phyloP scores from a whole-genome alignment of 2,888 invertebrate species.

The Lasioglossum calceatum region DNA sequence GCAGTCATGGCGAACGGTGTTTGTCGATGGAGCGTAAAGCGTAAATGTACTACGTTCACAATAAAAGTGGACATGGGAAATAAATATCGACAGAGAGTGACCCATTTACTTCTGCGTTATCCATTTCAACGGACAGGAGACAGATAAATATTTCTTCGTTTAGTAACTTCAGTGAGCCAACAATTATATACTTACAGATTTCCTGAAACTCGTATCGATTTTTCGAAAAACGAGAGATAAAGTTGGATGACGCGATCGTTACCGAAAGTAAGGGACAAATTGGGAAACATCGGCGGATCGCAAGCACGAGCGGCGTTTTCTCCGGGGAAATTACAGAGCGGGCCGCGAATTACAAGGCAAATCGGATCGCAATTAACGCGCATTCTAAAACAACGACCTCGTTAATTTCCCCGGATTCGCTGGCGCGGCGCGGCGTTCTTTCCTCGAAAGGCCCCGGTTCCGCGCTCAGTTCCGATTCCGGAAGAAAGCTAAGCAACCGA shows the following conservation, averaged over 20 bases:
- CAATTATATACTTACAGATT: neutral
- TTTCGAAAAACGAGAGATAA: no score
- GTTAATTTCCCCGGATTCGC: slow-evolving; percentile 58
- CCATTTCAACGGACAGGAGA: neutral
- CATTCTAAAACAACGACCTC: slow-evolving; percentile 51
- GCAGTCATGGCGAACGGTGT: neutral
- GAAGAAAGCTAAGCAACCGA: slow-evolving; percentile 75
- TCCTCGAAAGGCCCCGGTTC: slow-evolving; percentile 9
- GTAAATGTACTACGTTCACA: neutral
- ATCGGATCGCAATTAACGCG: slow-evolving; percentile 55
- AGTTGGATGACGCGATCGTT: neutral
- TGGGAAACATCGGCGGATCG: slow-evolving; percentile 14
- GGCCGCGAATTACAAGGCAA: slow-evolving; percentile 31
- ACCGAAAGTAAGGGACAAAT: slow-evolving; percentile 38
- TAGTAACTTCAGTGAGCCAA: neutral
- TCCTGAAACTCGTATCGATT: no score
- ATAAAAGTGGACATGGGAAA: neutral
- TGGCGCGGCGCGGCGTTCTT: slow-evolving; percentile 36
- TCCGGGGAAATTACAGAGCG: slow-evolving; percentile 38
- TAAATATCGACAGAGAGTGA: neutral
- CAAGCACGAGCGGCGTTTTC: neutral
- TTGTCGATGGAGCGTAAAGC: slow-evolving; percentile 44
- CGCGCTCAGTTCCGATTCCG: slow-evolving; percentile 66
- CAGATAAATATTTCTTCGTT: neutral
- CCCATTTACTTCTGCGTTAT: neutral